Conservation (phyloP, 2,113 vertebrate genomes). For the Macaca nemestrina region DNA sequence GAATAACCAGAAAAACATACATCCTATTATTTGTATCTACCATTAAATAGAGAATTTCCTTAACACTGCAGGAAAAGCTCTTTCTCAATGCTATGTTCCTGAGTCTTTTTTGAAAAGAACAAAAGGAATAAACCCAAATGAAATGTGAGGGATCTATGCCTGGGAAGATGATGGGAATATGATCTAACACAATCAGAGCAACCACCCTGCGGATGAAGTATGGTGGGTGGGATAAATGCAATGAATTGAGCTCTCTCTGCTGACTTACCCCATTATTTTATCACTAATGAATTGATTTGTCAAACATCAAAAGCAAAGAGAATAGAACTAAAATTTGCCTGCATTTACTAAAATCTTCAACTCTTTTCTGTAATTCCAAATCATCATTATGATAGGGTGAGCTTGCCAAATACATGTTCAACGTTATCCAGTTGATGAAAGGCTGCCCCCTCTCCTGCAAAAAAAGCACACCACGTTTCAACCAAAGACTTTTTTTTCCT, state of each 20-base stretch:
- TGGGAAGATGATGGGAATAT: constrained; percentile 37
- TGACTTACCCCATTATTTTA: constrained; percentile 54
- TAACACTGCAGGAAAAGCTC: background rate
- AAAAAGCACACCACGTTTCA: background rate
- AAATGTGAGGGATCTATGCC: constrained; percentile 52
- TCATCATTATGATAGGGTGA: constrained; percentile 15
- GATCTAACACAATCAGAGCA: constrained; percentile 55
- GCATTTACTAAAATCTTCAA: constrained; percentile 44
- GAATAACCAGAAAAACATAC: background rate
- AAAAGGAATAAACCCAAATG: background rate
- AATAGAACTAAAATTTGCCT: constrained; percentile 49
- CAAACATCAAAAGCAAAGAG: constrained; percentile 36
- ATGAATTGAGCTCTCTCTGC: constrained; percentile 54
- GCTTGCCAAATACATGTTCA: constrained; percentile 20
- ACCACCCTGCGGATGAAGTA: constrained; percentile 35
- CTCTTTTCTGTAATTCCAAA: constrained; percentile 52
- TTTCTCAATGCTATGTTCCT: background rate
- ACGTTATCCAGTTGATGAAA: constrained; percentile 18
- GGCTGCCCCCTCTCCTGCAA: background rate
- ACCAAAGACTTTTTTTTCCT: background rate
- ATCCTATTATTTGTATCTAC: background rate
- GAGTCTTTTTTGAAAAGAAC: background rate
- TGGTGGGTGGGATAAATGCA: constrained; percentile 40
- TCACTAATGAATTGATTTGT: constrained; percentile 45
- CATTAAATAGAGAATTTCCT: constrained; percentile 11